Evolutionary conservation across 1,140 invertebrate species (phyloP), one percentile per base, ranked within the genome.

Genomic region (Phymorhynchus buccinoides): DNA sequence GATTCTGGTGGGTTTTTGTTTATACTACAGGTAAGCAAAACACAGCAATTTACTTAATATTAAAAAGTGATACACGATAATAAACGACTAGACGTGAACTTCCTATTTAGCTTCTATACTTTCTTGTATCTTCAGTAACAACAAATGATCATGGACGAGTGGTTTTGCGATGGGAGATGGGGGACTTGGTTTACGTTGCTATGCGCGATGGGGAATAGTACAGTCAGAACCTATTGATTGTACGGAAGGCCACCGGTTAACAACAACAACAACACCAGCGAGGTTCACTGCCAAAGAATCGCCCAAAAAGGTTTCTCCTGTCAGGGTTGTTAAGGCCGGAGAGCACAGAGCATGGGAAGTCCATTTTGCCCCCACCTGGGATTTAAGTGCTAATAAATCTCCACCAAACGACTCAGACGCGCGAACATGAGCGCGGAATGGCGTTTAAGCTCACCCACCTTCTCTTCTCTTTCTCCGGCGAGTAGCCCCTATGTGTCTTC

Each of bases 351-450:
- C 56, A 62, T 62, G 56, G 56, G 27, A 62, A 62, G 56, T 62
- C 56, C 56, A 62, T 62, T 62, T 62, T 62, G 56, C 56, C 56
- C 56, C 56, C 56, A 62, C 56, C 56, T 62, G 56, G 56, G 56
- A 62, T 62, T 7, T 7, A 22, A 22, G 56, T 62, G 56, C 18
- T 27, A 62, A 62, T 62, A 62, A 62, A 62, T 62, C 56, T 62
- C 56, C 18, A 27, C 56, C 16, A 62, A 62, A 62, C 56, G 56
- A 62, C 56, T 62, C 56, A 27, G 56, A 62, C 56, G 56, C 56
- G 56, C 27, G 56, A 62, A 62, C 56, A 62, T 22, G 56, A 62
- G 56, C 56, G 7, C 27, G 18, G 56, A 62, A 62, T 22, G 56
- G 56, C 56, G 56, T 62, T n/a, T 14, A 27, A 3, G 7, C 56